Evolutionary conservation across 2,797 vertebrate genomes (phyloP).

Genomic region (Pristis pectinata): DNA sequence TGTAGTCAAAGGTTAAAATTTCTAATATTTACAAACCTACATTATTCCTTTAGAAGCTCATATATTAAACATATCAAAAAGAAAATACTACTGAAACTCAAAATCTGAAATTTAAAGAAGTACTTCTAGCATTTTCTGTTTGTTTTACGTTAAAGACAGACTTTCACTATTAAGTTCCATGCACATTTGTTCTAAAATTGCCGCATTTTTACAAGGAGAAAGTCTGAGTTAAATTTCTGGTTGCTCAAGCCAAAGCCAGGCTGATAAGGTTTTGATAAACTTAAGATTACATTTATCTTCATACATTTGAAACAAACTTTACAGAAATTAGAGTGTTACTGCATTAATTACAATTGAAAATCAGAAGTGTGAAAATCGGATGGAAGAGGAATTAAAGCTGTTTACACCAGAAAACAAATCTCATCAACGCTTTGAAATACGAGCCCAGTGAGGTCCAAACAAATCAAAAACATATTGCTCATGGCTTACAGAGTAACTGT

Average conservation of each 20-base stretch:
- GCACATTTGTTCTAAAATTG: background rate
- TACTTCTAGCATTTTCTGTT: too few relatives aligned
- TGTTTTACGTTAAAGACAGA: too few relatives aligned
- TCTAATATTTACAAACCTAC: background rate
- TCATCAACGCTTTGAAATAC: constrained; percentile 24
- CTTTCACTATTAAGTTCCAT: background rate
- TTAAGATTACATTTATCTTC: background rate
- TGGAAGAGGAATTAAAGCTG: constrained; percentile 12
- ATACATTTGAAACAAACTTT: constrained; percentile 28
- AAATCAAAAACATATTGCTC: constrained; percentile 42
- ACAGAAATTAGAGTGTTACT: background rate
- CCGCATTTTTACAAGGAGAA: background rate
- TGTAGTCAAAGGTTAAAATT: background rate
- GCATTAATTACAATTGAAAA: background rate
- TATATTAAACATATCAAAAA: background rate
- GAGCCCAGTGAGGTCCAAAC: constrained; percentile 37
- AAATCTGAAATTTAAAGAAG: too few relatives aligned
- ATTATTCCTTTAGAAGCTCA: background rate
- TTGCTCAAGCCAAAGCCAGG: background rate
- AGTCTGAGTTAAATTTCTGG: background rate
- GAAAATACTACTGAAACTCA: too few relatives aligned
- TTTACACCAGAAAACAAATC: constrained; percentile 26
- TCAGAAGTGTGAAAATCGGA: background rate
- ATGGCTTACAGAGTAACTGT: constrained; percentile 41
- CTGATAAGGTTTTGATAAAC: background rate